Base-by-base conservation (phyloP, 2,113 vertebrate genomes). In the Ceyx melanurus region DNA sequence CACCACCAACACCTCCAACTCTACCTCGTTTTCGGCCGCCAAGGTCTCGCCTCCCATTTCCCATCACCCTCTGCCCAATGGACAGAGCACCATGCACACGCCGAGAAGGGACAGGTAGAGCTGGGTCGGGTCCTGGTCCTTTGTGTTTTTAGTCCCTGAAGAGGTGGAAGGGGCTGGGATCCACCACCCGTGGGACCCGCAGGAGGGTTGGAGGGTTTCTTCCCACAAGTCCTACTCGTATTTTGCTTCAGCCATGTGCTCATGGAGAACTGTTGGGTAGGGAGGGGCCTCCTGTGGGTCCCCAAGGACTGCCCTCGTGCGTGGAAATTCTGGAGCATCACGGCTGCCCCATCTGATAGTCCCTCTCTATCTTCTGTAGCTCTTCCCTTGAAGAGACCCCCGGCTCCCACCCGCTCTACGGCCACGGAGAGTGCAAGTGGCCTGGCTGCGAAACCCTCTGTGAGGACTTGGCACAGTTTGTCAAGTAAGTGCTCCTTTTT, bases 351-450 rank as follows among this genome's bases (percentile, higher is more conserved):
- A 1, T 19, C 75, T 90, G 31, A 94, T 8, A 35, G 9, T 51
- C 4, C 28, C 6, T 80, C 54, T 33, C 54, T 48, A 10, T 80
- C 64, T 25, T 21, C 35, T 73, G 48, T 94, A 99, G 98, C 95
- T 97, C 98, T 89, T 97, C 96, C 92, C 99, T 99, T 0, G 99
- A 99, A 98, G 98, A 99, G 97, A 98, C 98, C 82, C 98, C 98
- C 3, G 96, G 98, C 93, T 98, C 99, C 84, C 99, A 99, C 97
- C 99, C 98, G 37, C 98, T 99, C 51, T 99, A 99, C 2, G 99
- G 99, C 95, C 99, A 99, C 20, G 99, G 99, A 88, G 99, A 99
- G 97, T 99, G 99, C 96, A 99, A 99, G 96, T 99, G 99, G 99
- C 99, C 99, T 1, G 99, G 99, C 96, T 99, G 99, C 92, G 99